phyloP scores from a whole-genome alignment of 2,113 vertebrate genomes.

The Tichodroma muraria region DNA sequence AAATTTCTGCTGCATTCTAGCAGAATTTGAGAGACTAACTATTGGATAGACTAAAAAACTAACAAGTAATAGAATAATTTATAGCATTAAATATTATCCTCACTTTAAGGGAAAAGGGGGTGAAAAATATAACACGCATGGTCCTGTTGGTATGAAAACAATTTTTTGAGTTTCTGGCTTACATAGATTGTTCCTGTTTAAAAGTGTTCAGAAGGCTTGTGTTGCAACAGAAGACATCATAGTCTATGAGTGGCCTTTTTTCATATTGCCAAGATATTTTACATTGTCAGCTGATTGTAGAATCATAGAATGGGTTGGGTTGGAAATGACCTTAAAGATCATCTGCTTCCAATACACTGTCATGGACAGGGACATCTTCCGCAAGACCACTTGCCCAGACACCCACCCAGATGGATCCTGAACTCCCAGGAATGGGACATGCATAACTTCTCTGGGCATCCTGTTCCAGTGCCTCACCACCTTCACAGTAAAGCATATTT shows the following conservation, averaged over 20 bases:
- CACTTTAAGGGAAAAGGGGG: neutral
- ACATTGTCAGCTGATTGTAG: neutral
- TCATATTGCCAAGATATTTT: neutral
- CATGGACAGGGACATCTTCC: neutral
- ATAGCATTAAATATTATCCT: neutral
- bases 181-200: neutral
- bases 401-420: neutral
- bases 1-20: neutral
- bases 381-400: neutral
- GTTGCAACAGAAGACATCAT: neutral
- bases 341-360: neutral
- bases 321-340: neutral
- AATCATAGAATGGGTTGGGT: neutral
- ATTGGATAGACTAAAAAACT: neutral
- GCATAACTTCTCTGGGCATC: neutral
- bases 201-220: neutral
- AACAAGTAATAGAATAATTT: neutral
- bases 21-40: neutral
- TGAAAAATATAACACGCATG: neutral
- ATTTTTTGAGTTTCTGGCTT: neutral
- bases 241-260: neutral
- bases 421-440: neutral
- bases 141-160: neutral
- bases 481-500: neutral
- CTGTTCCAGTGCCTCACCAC: neutral